Base-by-base conservation (phyloP, 2,113 vertebrate genomes). In the Fregetta grallaria region DNA sequence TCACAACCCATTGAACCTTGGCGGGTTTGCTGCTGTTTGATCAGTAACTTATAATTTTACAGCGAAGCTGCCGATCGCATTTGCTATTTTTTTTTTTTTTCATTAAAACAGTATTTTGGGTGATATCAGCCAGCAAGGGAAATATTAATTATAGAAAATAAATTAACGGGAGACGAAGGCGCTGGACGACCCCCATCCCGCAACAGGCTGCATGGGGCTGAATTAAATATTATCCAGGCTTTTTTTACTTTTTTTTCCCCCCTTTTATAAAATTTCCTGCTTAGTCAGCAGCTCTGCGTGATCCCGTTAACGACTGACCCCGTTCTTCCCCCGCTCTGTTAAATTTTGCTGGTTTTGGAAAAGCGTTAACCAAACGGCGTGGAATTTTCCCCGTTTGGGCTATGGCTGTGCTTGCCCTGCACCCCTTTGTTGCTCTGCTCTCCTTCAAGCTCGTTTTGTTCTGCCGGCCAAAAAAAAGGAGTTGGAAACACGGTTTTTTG, bases 161-260 rank as follows among this genome's bases (percentile, higher is more conserved):
- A 53, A 84, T 73, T 63, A 73, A 53, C 2, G 4, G 40, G 40
- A 22, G 34, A 16, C 2, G 1, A 21, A 20, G 21, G 27, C 8
- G 5, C 65, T 29, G 79, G 53, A 59, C 10, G 3, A 59, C 17
- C 53, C 65, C 79, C 4, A 3, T 38, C 42, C 52, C 18, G 3
- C 6, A 7, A 14, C 2, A 3, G 32, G 29, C 4, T 1, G 7
- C 11, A 0, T n/a, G 66, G 55, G 44, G 36, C 26, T 23, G 45
- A 42, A 44, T 62, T n/a, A 36, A 62, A 71, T 29, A 29, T 3
- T 14, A 42, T 52, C 13, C 4, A 61, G 7, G 34, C 34, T 27
- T 38, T 18, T 38, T 36, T 11, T 23, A 6, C 20, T 38, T 18
- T 38, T 36, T 11, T 23, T 7, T 7, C 11, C 11, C 22, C 14